These are phyloP conservation scores for Nannospalax galili DNA, from an alignment of 2,113 vertebrate species.

Conservation along the genomic window DNA sequence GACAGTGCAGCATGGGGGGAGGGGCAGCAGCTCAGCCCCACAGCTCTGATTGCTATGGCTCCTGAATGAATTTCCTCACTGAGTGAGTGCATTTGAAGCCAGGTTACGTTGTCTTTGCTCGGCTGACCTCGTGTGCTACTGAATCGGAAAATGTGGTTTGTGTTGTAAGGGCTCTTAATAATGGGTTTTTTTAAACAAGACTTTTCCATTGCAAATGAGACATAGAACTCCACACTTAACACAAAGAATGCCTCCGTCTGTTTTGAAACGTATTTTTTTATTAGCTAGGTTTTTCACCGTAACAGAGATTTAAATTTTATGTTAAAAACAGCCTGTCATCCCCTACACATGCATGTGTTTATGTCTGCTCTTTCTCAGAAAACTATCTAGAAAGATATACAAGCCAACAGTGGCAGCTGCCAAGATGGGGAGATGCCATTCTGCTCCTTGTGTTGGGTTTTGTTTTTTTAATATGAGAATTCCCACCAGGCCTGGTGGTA, in stretches of 20 bases:
- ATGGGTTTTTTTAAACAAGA: constrained; percentile 48
- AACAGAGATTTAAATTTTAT: constrained; percentile 67
- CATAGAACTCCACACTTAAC: constrained; percentile 16
- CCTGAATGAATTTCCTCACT: constrained; percentile 38
- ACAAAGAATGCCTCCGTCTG: constrained; percentile 57
- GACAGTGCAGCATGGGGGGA: not conserved
- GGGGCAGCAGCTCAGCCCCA: not conserved
- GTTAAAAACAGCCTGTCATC: constrained; percentile 52
- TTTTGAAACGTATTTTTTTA: constrained; percentile 73
- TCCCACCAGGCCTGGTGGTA: not conserved
- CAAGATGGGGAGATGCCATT: fast-evolving
- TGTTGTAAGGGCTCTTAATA: constrained; percentile 67
- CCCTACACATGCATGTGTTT: not conserved
- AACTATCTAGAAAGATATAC: not conserved
- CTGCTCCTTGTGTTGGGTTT: not conserved
- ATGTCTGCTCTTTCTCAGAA: not conserved
- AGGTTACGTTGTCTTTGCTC: constrained; percentile 62
- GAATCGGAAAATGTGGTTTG: constrained; percentile 74
- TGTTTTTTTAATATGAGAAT: not conserved
- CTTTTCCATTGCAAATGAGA: constrained; percentile 77
- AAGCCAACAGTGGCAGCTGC: not conserved
- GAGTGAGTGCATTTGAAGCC: not conserved
- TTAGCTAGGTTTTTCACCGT: constrained; percentile 63
- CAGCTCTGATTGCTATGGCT: not conserved
- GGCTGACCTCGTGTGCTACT: constrained; percentile 54